Conservation (phyloP, 2,113 vertebrate genomes). For the Poeciliopsis occidentalis region DNA sequence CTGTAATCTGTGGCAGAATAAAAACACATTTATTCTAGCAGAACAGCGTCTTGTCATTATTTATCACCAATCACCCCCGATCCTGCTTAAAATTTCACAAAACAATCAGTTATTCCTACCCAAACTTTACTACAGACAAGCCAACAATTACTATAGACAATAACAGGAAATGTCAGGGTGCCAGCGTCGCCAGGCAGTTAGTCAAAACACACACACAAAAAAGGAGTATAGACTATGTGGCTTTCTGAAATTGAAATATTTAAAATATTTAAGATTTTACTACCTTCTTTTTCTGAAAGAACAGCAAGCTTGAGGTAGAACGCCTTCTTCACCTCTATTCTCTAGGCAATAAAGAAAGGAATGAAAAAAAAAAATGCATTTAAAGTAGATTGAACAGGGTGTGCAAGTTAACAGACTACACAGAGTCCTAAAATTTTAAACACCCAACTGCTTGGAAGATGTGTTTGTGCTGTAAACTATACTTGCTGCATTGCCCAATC, state of each 20-base stretch:
- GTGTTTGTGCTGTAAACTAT: no score
- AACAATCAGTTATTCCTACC: no score
- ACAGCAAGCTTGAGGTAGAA: constrained; percentile 31
- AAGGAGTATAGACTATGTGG: neutral
- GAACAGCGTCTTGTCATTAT: no score
- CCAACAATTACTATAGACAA: neutral
- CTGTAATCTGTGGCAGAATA: no score
- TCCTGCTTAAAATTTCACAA: no score
- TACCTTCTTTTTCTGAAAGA: constrained; percentile 47
- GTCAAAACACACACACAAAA: neutral
- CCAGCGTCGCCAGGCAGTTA: neutral
- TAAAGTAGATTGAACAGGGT: neutral
- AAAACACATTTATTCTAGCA: no score
- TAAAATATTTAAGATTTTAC: neutral
- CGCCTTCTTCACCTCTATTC: neutral
- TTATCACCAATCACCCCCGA: no score
- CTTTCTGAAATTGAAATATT: neutral
- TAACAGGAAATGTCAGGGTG: neutral
- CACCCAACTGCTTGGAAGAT: no score
- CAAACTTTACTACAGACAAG: no score
- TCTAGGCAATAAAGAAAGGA: constrained; percentile 19
- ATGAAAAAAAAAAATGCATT: neutral
- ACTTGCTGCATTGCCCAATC: no score
- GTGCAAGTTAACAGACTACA: neutral
- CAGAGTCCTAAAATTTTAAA: no score